Evolutionary conservation across 2,797 vertebrate species (phyloP), one percentile per base, ranked within the genome.

Genomic region (Meriones psammophilus): DNA sequence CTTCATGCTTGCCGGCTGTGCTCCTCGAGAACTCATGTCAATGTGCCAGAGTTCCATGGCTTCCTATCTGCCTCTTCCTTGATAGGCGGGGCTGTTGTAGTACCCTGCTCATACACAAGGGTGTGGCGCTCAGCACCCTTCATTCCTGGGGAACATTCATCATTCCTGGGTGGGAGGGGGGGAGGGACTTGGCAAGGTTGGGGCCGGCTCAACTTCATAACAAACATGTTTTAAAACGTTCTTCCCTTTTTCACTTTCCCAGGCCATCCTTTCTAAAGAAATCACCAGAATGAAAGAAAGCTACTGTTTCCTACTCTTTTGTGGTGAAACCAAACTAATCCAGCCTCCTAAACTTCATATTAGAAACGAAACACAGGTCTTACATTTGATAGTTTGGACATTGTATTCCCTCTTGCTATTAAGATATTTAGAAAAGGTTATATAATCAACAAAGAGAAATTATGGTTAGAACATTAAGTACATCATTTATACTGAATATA

Each of bases 381-480:
- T 95, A 81, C 81, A 79, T 76, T 88, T 87, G 42, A 74, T 5
- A 81, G 73, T 92, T 28, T 60, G 39, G 36, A 85, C 13, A 86
- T 33, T 39, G 8, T 78, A 4, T 33, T 83, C 28, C 22, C 85
- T 90, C 64, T 90, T 91, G 30, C 4, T 39, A 24, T 5, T 68
- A 74, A 91, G 90, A 80, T 88, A 86, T 83, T 89, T 76, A 84
- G 22, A 77, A 92, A 89, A 56, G 0, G 1, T 69, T 86, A 83
- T 24, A n/a, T 74, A 79, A 71, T 58, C 8, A 60, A 30, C 14
- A 76, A 68, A 86, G 54, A 6, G 24, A 92, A 92, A 69, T 42
- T 66, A 28, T 5, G 79, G 24, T 68, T 36, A 3, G n/a, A 86
- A 74, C 81, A 54, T 94, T 62, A 39, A 36, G 30, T 26, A 2